A percentile compares a stretch with the other conserved stretches of the same genome.
These are phyloP conservation scores for Lepidiolamprologus cunningtoni DNA, from an alignment of 2,113 vertebrate genomes.

Conservation along the genomic window DNA sequence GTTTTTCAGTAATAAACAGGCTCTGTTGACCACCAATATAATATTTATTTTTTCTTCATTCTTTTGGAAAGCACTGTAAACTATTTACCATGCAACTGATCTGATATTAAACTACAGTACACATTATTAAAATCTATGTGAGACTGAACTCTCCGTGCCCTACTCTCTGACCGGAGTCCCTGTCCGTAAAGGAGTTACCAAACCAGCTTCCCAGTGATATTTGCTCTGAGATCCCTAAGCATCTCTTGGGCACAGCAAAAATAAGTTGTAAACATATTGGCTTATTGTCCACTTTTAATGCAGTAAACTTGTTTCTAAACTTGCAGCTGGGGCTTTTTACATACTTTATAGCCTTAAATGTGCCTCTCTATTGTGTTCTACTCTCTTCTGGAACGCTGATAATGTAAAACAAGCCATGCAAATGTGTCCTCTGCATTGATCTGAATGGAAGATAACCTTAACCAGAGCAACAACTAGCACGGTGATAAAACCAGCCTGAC, in stretches of 20 bases:
- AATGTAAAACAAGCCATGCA: neutral
- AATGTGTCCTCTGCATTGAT: neutral
- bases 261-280: neutral
- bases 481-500: neutral
- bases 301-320: neutral
- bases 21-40: neutral
- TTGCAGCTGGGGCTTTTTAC: neutral
- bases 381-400: neutral
- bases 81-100: neutral
- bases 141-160: neutral
- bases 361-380: neutral
- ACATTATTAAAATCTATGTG: neutral
- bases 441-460: neutral
- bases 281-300: neutral
- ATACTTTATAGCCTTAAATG: neutral
- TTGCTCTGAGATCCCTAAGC: neutral
- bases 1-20: neutral
- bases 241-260: neutral
- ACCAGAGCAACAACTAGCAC: neutral
- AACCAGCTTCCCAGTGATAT: neutral
- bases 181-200: neutral
- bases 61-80: neutral
- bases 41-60: neutral
- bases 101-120: neutral
- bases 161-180: neutral